These are phyloP conservation scores for Lamprologus ornatipinnis DNA, from an alignment of 2,113 vertebrate species.

Conservation along the genomic window DNA sequence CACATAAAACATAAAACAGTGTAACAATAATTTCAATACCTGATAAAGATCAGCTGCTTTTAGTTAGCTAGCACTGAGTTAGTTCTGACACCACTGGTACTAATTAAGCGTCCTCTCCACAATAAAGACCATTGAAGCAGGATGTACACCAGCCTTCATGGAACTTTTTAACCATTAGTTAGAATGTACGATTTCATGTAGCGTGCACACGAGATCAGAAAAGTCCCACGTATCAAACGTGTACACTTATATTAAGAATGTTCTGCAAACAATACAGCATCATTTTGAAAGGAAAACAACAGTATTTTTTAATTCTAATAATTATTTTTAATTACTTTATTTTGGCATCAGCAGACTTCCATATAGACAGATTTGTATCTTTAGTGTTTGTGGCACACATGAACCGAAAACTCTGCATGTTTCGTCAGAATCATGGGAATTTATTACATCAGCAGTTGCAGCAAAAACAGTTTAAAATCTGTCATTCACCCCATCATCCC, in stretches of 20 bases:
- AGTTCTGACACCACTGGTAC: background rate
- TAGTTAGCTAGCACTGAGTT: background rate
- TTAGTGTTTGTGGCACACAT: background rate
- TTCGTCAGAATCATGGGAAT: conserved; percentile 40
- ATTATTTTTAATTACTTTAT: background rate
- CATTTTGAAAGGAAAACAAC: background rate
- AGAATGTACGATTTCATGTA: background rate
- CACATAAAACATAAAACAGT: background rate
- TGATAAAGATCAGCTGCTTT: background rate
- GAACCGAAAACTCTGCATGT: background rate
- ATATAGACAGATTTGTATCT: background rate
- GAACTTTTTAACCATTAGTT: background rate
- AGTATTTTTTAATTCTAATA: background rate
- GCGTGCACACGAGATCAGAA: background rate
- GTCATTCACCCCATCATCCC: background rate
- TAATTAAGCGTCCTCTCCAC: background rate
- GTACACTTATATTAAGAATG: background rate
- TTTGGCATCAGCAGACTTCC: background rate
- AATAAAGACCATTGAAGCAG: background rate
- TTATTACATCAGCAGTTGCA: conserved; percentile 57
- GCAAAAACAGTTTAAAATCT: conserved; percentile 51
- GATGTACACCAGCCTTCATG: background rate
- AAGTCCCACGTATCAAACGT: background rate
- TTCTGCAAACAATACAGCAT: background rate
- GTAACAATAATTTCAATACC: background rate